Evolutionary conservation across 2,888 invertebrate genomes (phyloP).

Genomic region (Dryococelus australis): DNA sequence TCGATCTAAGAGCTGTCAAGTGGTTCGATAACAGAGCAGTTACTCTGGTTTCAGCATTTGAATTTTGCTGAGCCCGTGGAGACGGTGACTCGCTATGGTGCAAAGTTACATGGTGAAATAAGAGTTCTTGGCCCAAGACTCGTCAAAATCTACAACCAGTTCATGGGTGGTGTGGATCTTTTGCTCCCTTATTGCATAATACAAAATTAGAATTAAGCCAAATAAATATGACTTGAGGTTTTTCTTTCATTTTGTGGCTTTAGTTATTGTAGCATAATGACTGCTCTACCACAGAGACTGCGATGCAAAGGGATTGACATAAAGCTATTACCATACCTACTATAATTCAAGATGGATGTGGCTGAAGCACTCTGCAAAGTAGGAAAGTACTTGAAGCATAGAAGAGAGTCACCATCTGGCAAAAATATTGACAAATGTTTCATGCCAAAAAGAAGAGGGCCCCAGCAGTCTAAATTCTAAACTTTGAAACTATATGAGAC

Average conservation of each 20-base stretch:
- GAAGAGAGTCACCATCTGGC: background rate
- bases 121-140: background rate
- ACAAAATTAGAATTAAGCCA: background rate
- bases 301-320: background rate
- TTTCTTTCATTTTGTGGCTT: background rate
- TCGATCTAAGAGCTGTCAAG: conserved; percentile 32
- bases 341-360: background rate
- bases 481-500: background rate
- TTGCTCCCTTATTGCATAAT: background rate
- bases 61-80: conserved; percentile 11
- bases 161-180: conserved; percentile 1
- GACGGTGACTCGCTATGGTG: background rate
- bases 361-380: background rate
- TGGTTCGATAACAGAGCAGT: conserved; percentile 36
- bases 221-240: background rate
- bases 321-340: background rate
- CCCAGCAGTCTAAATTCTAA: background rate
- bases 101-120: background rate
- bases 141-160: background rate
- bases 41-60: conserved; percentile 28
- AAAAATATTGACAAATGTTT: background rate
- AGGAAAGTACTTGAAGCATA: background rate
- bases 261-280: background rate
- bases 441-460: background rate
- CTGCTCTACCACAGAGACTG: background rate